These are phyloP conservation scores for Eurytoma californica DNA, from an alignment of 2,888 invertebrate species.

Conservation along the genomic window DNA sequence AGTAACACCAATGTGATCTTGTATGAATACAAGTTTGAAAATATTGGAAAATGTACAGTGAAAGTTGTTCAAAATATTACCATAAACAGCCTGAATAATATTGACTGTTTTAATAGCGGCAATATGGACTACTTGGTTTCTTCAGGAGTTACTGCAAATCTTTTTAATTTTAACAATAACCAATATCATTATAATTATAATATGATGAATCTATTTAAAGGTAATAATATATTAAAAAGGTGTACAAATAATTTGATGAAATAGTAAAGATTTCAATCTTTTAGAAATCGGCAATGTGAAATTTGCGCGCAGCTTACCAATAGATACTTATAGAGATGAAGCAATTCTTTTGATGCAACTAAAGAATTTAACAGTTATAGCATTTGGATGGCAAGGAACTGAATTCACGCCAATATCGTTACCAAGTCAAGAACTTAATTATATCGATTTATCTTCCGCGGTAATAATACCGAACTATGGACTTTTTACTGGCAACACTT, in stretches of 20 bases:
- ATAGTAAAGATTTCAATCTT: neutral
- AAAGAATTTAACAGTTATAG: conserved; percentile 62
- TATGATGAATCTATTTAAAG: conserved; percentile 61
- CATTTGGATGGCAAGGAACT: conserved; percentile 64
- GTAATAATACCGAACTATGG: conserved; percentile 65
- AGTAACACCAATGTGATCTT: conserved; percentile 58
- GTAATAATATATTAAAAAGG: conserved; percentile 55
- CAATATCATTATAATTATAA: conserved; percentile 59
- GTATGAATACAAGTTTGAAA: conserved; percentile 61
- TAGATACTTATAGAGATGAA: conserved; percentile 75
- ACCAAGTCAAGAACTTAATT: conserved; percentile 57
- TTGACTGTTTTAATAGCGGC: conserved; percentile 67
- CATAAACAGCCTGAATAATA: conserved; percentile 60
- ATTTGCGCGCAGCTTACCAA: conserved; percentile 66
- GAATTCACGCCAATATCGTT: conserved; percentile 59
- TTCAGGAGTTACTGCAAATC: conserved; percentile 61
- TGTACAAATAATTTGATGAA: too few species aligned
- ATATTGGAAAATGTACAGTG: conserved; percentile 56
- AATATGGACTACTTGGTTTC: conserved; percentile 64
- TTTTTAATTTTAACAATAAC: conserved; percentile 61
- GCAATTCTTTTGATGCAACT: conserved; percentile 74
- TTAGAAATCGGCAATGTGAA: conserved; percentile 62
- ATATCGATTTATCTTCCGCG: conserved; percentile 62
- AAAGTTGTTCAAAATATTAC: conserved; percentile 58
- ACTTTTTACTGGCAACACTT: conserved; percentile 61